Conservation (phyloP, 2,888 invertebrate genomes). For the Epinotia bilunana region DNA sequence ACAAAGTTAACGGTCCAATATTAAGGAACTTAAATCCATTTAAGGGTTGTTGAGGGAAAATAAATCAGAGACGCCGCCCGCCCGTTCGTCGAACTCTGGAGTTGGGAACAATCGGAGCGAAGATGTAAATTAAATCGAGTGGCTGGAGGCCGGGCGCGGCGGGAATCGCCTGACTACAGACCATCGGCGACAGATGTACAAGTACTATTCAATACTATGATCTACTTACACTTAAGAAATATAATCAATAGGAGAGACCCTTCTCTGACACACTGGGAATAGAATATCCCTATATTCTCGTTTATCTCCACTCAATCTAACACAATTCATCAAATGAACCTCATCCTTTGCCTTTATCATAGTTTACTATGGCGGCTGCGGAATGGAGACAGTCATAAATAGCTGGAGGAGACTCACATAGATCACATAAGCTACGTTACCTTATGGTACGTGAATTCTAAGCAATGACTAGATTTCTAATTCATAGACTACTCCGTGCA, state of each 20-base stretch:
- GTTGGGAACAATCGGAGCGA: conserved; percentile 75
- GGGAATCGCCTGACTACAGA: conserved; percentile 37
- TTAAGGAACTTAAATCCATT: conserved; percentile 75
- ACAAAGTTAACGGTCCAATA: conserved; percentile 62
- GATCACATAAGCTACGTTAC: too few relatives aligned
- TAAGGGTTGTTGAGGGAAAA: conserved; percentile 73
- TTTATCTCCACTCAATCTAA: too few relatives aligned
- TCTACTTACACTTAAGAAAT: background rate
- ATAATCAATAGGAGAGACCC: background rate
- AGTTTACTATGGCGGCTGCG: too few relatives aligned
- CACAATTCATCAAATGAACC: too few relatives aligned
- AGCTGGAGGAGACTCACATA: too few relatives aligned
- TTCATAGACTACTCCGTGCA: too few relatives aligned
- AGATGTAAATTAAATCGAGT: conserved; percentile 83
- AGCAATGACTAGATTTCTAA: too few relatives aligned
- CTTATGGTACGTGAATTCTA: too few relatives aligned
- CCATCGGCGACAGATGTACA: conserved; percentile 32
- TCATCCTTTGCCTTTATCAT: too few relatives aligned
- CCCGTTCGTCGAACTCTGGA: conserved; percentile 75
- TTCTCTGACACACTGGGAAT: too few relatives aligned
- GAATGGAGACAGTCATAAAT: too few relatives aligned
- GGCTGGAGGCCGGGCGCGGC: conserved; percentile 53
- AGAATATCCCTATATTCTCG: too few relatives aligned
- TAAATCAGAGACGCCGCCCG: conserved; percentile 74
- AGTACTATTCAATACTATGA: background rate